A percentile compares a stretch with the other conserved stretches of the same genome.
phyloP scores from a whole-genome alignment of 2,797 vertebrate species.

The Urophycis tenuis region DNA sequence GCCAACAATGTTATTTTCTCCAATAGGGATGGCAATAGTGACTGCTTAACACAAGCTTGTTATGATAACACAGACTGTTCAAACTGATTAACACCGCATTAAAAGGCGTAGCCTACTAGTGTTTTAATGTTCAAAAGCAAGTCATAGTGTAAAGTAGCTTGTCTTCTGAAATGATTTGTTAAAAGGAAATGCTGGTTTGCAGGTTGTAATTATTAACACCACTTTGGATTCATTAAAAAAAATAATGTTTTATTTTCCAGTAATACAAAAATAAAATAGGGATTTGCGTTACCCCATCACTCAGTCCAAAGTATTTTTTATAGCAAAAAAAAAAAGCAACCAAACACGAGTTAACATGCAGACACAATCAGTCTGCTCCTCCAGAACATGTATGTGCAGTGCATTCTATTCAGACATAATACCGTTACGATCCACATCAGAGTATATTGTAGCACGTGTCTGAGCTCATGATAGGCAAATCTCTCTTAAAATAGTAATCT shows the following conservation, averaged over 20 bases:
- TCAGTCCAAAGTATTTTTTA: neutral
- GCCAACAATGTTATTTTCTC: neutral
- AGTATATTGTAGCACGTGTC: conserved; percentile 78
- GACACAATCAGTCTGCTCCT: neutral
- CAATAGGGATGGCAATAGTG: neutral
- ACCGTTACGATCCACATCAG: conserved; percentile 55
- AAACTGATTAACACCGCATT: too few relatives aligned
- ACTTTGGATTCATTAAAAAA: neutral
- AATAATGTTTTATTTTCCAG: neutral
- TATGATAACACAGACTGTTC: too few relatives aligned
- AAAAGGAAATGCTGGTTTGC: neutral
- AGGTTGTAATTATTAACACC: neutral
- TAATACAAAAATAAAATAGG: too few relatives aligned
- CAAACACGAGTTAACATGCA: neutral
- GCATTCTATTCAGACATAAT: conserved; percentile 11
- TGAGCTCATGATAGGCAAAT: conserved; percentile 61
- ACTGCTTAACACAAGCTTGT: neutral
- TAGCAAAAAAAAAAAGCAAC: neutral
- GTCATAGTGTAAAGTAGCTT: neutral
- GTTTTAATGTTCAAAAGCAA: neutral
- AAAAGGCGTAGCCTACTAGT: too few relatives aligned
- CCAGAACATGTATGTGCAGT: neutral
- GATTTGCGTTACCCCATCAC: too few relatives aligned
- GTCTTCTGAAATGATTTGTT: neutral
- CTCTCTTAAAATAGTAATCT: conserved; percentile 73